A percentile compares a stretch with the other conserved stretches of the same genome.
These are phyloP conservation scores for Dynastes hyllus DNA, from an alignment of 2,888 invertebrate species.

Conservation along the genomic window DNA sequence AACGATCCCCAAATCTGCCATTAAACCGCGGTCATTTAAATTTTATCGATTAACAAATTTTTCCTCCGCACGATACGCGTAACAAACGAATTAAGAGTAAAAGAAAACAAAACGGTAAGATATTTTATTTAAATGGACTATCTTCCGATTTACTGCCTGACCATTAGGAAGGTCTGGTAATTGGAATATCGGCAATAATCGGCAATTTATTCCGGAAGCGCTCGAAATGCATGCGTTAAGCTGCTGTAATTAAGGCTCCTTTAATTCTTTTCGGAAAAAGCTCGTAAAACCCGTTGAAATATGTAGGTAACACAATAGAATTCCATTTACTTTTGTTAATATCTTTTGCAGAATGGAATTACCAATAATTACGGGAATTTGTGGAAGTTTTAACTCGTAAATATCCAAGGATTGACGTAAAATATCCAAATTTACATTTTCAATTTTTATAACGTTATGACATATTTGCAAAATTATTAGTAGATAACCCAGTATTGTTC, in stretches of 20 bases:
- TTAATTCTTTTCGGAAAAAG: background rate
- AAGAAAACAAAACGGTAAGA: slow-evolving; percentile 19
- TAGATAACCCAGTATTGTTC: too few relatives aligned
- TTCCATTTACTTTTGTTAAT: too few relatives aligned
- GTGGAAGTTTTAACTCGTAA: too few relatives aligned
- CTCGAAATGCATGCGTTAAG: background rate
- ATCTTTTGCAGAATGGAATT: background rate
- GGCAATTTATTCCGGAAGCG: slow-evolving; percentile 16
- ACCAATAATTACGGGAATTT: too few relatives aligned
- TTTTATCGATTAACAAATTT: slow-evolving; percentile 40
- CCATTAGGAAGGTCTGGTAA: slow-evolving; percentile 25
- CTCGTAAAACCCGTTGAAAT: slow-evolving; percentile 1
- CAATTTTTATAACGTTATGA: too few relatives aligned
- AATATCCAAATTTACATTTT: too few relatives aligned
- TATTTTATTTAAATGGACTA: slow-evolving; percentile 29
- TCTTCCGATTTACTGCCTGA: slow-evolving; percentile 22
- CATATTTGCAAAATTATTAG: too few relatives aligned
- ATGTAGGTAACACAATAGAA: too few relatives aligned
- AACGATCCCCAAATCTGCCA: slow-evolving; percentile 18
- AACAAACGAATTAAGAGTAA: slow-evolving; percentile 17
- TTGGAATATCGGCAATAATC: slow-evolving; percentile 23
- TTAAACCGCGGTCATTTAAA: slow-evolving; percentile 34
- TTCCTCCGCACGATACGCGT: background rate
- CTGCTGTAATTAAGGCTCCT: background rate
- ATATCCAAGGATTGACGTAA: too few relatives aligned